Conservation (phyloP, 2,888 invertebrate species). For the Hemithea aestivaria region DNA sequence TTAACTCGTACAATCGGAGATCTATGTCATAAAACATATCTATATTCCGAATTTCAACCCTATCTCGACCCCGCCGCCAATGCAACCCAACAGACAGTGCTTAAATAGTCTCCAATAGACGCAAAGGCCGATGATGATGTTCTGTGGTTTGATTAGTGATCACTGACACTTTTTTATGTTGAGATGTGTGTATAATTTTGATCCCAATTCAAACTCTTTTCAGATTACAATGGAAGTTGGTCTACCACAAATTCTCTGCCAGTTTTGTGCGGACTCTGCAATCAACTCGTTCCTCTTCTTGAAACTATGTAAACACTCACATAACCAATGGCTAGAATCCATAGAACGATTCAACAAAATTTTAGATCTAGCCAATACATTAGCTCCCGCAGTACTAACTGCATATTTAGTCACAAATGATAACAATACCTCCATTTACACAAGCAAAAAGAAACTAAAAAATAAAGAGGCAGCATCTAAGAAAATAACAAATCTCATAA, state of each 20-base stretch:
- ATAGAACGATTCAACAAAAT: slow-evolving; percentile 35
- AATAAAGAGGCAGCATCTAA: slow-evolving; percentile 41
- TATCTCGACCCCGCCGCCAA: no score
- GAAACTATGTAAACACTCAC: slow-evolving; percentile 46
- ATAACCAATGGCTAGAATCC: slow-evolving; percentile 43
- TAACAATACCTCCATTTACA: slow-evolving; percentile 42
- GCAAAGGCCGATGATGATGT: no score
- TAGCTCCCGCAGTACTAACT: slow-evolving; percentile 36
- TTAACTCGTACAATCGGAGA: no score
- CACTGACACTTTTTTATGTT: no score
- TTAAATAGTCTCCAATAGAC: no score
- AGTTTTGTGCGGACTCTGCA: slow-evolving; percentile 40
- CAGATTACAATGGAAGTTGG: slow-evolving; percentile 43
- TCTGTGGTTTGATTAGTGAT: no score
- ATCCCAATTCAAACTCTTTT: no score
- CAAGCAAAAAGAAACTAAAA: slow-evolving; percentile 38
- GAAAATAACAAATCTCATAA: slow-evolving; percentile 46
- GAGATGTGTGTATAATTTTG: no score
- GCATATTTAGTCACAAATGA: slow-evolving; percentile 46
- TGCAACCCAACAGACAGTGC: no score
- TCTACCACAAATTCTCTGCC: slow-evolving; percentile 53
- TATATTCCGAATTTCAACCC: no score
- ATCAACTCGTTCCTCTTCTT: slow-evolving; percentile 51
- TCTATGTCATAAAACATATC: no score
- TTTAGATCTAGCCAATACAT: slow-evolving; percentile 33